phyloP scores from a whole-genome alignment of 2,797 vertebrate species.

The Hapalemur alaotrensis region DNA sequence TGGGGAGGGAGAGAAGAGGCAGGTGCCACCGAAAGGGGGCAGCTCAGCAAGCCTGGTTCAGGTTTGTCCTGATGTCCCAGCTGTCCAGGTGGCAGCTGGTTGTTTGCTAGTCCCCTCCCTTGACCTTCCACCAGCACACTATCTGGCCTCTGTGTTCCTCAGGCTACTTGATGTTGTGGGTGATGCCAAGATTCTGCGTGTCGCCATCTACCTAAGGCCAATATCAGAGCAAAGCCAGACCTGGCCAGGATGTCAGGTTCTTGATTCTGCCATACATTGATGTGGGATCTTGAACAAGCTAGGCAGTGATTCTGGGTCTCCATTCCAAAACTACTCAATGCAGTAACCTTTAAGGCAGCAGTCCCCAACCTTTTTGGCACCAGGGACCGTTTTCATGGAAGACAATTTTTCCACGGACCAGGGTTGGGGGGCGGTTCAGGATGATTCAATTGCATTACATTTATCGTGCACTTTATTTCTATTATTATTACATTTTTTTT shows the following conservation, averaged over 20 bases:
- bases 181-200: not conserved
- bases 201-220: not conserved
- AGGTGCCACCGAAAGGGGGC: not conserved
- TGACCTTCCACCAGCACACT: not conserved
- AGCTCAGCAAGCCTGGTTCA: too few species aligned
- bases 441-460: too few species aligned
- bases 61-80: not conserved
- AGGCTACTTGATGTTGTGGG: not conserved
- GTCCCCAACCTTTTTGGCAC: too few species aligned
- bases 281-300: not conserved
- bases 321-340: not conserved
- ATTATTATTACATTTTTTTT: too few species aligned
- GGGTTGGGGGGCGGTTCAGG: too few species aligned
- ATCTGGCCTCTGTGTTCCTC: not conserved
- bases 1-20: not conserved
- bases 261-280: not conserved
- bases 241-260: not conserved
- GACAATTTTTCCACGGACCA: too few species aligned
- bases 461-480: too few species aligned
- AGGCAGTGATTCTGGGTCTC: not conserved
- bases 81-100: not conserved
- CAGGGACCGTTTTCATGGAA: too few species aligned
- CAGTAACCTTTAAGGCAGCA: not conserved
- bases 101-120: not conserved
- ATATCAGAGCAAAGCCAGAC: not conserved